Evolutionary conservation across 2,888 invertebrate genomes (phyloP), one percentile per base, ranked within the genome.

Genomic region (Drosophila ezoana): DNA sequence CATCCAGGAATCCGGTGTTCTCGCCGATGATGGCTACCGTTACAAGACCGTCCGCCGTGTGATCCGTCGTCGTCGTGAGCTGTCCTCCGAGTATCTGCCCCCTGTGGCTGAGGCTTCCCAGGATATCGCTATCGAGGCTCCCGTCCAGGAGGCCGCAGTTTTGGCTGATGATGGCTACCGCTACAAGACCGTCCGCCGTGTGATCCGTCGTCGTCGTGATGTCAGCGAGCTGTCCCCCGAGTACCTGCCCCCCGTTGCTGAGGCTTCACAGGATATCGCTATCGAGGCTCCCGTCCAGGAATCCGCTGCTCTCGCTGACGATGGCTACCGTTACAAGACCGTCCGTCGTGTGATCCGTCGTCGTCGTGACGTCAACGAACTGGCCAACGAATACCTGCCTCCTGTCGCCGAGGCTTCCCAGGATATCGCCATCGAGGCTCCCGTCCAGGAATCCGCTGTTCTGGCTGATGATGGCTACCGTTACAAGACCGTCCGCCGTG

Each of bases 351-450:
- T 86, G 10, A 72, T 76, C 63, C 87, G 90, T 41, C 80, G 70
- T 0, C 90, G 90, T 67, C 89, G 90, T 83, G 90, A 90, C 70
- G 90, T 89, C 6, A 81, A 52, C 32, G 90, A 90, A 57, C 54
- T 90, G 3, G 41, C 74, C 32, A 47, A 51, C 2, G 83, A 90
- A n/a, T 90, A 90, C 53, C 45, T 90, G 70, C 90, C 90, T 68
- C 83, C 83, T 0, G 68, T 75, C n/a, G 76, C 60, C n/a, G 76
- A 68, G 20, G 69, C 57, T 32, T 48, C 64, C 63, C 59, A 77
- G 41, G 38, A 45, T 1, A 43, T 69, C 20, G 70, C 68, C 4
- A 66, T 81, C 4, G 76, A 81, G 57, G 72, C 69, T 5, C 72
- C 77, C 4, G 61, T 53, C 38, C 45, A 54, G 23, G 51, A 68